These are phyloP conservation scores for Psilopsiagon aymara DNA, from an alignment of 2,113 vertebrate species.

Conservation along the genomic window DNA sequence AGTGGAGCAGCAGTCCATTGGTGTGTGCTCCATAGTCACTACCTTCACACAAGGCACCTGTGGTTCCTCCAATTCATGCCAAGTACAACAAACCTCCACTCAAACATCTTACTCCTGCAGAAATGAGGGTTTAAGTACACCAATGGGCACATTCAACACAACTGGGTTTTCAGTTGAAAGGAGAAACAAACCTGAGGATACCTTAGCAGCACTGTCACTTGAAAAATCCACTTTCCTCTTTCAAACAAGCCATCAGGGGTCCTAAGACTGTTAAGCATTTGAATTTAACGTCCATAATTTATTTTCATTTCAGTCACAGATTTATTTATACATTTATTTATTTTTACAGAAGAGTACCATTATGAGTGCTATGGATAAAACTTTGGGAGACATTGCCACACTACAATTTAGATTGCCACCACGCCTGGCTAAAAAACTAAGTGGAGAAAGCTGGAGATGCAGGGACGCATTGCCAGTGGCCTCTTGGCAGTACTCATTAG, in stretches of 20 bases:
- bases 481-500: not conserved
- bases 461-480: no score
- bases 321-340: not conserved
- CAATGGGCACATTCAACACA: not conserved
- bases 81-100: not conserved
- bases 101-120: not conserved
- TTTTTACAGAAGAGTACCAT: not conserved
- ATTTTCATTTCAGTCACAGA: not conserved
- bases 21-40: not conserved
- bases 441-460: not conserved
- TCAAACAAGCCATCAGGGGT: not conserved
- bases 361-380: not conserved
- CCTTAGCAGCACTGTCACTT: not conserved
- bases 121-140: not conserved
- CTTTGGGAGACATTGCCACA: rapidly evolving
- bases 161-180: not conserved
- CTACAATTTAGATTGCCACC: not conserved
- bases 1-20: not conserved
- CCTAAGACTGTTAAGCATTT: not conserved
- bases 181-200: not conserved
- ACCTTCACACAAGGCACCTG: not conserved
- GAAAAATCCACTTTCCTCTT: not conserved
- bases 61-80: not conserved
- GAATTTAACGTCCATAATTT: not conserved
- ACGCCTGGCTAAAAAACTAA: not conserved